Percentiles rank a stretch among this genome's conserved stretches.
phyloP scores from a whole-genome alignment of 37 sponge, comb jelly and placozoan genomes.

The Halichondria panicea region DNA sequence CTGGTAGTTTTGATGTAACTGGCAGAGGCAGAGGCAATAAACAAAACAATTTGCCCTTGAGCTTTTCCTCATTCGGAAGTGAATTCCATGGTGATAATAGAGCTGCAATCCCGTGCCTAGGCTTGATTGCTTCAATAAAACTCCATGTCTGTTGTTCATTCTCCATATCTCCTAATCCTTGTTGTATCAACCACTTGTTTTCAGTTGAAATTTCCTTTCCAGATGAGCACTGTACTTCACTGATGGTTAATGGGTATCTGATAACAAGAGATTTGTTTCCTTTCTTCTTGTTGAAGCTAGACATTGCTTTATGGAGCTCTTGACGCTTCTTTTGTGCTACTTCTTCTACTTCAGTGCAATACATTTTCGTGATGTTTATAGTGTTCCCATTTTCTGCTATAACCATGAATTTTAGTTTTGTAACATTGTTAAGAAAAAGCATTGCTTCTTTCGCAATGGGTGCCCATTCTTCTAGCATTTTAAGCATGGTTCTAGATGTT shows the following conservation, averaged over 20 bases:
- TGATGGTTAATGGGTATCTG: conserved; percentile 20
- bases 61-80: too few species aligned
- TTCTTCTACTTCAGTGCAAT: neutral
- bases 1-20: conserved; percentile 34
- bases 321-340: neutral
- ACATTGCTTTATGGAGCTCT: neutral
- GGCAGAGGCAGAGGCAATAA: conserved; percentile 86
- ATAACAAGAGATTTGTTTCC: conserved; percentile 5
- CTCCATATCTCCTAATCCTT: conserved; percentile 57
- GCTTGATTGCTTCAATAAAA: conserved; percentile 20
- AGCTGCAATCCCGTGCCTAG: conserved; percentile 70
- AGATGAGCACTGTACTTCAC: conserved; percentile 1
- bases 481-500: conserved; percentile 17
- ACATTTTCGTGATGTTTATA: neutral
- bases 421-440: conserved; percentile 60
- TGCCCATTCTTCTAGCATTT: conserved; percentile 30
- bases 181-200: conserved; percentile 67
- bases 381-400: conserved; percentile 19
- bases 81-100: too few species aligned
- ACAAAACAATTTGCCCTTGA: conserved; percentile 64
- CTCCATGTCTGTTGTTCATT: conserved; percentile 19
- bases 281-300: neutral
- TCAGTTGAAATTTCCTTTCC: neutral
- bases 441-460: conserved; percentile 51
- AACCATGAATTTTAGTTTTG: conserved; percentile 34